Evolutionary conservation across 2,797 vertebrate species (phyloP).

Genomic region (Falco novaeseelandiae): DNA sequence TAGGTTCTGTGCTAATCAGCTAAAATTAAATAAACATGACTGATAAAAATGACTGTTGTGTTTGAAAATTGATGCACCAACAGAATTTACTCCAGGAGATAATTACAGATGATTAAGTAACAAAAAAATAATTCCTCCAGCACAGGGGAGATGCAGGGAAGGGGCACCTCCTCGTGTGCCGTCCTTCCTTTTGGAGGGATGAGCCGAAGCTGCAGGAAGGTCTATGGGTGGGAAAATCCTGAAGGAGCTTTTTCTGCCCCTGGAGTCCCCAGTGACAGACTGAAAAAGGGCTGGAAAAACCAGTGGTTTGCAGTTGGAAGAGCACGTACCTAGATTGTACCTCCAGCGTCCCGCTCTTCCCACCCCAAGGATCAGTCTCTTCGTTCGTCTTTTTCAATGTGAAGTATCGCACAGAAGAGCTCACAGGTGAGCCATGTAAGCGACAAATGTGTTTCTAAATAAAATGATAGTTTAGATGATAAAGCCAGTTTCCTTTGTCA

Average conservation of each 20-base stretch:
- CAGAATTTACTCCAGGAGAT: constrained; percentile 58
- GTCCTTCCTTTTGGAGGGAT: not conserved
- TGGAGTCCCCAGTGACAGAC: not conserved
- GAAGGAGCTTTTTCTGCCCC: not conserved
- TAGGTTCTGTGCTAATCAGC: constrained; percentile 68
- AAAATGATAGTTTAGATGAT: not conserved
- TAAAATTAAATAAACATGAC: constrained; percentile 67
- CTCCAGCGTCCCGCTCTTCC: not conserved
- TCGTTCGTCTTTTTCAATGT: not conserved
- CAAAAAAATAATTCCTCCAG: constrained; percentile 18
- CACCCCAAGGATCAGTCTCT: not conserved
- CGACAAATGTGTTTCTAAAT: not conserved
- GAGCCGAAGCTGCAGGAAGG: not conserved
- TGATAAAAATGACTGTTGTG: constrained; percentile 65
- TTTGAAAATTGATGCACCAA: constrained; percentile 68
- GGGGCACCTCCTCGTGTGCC: not conserved
- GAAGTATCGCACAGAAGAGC: fast-evolving
- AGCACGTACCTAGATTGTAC: fast-evolving
- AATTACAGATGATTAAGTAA: constrained; percentile 57
- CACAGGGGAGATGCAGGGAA: not conserved
- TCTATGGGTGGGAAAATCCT: not conserved
- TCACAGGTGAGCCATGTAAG: not conserved
- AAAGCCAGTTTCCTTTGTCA: not conserved
- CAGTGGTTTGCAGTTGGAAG: not conserved
- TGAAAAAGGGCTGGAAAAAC: not conserved